phyloP scores from a whole-genome alignment of 35 echinoderm and acorn worm genomes.

The Amphiura filiformis region DNA sequence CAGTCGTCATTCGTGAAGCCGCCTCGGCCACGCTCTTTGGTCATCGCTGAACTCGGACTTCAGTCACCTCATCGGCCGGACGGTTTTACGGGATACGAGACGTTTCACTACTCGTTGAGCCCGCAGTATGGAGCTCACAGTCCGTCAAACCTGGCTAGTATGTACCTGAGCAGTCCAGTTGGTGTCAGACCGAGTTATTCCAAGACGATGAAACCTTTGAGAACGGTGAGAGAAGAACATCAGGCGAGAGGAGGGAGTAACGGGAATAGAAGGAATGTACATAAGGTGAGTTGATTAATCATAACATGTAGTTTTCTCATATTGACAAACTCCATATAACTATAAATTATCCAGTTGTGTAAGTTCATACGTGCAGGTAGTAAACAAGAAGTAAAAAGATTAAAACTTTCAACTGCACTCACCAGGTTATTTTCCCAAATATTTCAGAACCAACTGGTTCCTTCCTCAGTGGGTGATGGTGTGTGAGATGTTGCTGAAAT shows the following conservation, averaged over 20 bases:
- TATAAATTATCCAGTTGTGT: no score
- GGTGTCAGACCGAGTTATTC: neutral
- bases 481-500: no score
- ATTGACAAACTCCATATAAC: no score
- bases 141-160: neutral
- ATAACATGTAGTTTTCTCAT: no score
- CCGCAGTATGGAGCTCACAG: slow-evolving; percentile 7
- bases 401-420: no score
- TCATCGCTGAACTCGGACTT: slow-evolving; percentile 1
- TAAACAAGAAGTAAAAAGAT: no score
- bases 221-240: slow-evolving; percentile 3
- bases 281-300: neutral
- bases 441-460: no score
- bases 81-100: neutral
- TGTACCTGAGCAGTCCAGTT: slow-evolving; percentile 34
- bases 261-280: slow-evolving; percentile 5
- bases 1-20: neutral
- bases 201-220: slow-evolving; percentile 22
- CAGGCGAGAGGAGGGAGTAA: neutral
- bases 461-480: no score
- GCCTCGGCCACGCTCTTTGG: slow-evolving; percentile 44
- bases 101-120: slow-evolving; percentile 12
- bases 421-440: no score
- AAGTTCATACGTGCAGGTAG: no score
- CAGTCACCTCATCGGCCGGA: neutral